These are phyloP conservation scores for Epiperipatus broadwayi DNA, from an alignment of 2,888 invertebrate genomes.

Conservation along the genomic window DNA sequence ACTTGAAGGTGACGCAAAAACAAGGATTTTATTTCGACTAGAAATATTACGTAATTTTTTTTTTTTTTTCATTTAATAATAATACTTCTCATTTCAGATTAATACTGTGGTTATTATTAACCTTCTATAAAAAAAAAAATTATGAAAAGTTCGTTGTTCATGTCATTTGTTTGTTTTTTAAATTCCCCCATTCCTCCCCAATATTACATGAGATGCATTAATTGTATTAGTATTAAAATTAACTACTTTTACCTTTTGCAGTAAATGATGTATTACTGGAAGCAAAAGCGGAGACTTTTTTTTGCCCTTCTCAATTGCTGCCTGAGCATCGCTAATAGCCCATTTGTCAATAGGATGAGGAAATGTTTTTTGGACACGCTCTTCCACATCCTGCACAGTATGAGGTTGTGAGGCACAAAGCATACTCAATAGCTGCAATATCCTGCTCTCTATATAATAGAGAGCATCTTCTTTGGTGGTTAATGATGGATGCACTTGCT, in stretches of 20 bases:
- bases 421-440: slow-evolving; percentile 66
- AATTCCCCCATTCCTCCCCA: no score
- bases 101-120: no score
- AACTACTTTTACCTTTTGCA: slow-evolving; percentile 56
- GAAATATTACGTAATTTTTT: no score
- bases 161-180: no score
- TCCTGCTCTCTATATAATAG: slow-evolving; percentile 74
- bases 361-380: slow-evolving; percentile 70
- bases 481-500: slow-evolving; percentile 70
- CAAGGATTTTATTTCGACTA: no score
- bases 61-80: no score
- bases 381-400: slow-evolving; percentile 75
- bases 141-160: no score
- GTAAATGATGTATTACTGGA: slow-evolving; percentile 65
- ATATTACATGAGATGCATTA: no score
- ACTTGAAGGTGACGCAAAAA: no score
- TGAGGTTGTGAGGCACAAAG: slow-evolving; percentile 59
- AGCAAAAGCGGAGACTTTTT: slow-evolving; percentile 48
- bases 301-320: slow-evolving; percentile 56
- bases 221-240: no score
- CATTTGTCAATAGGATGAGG: slow-evolving; percentile 86
- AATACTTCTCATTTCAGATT: no score
- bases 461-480: slow-evolving; percentile 70
- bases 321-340: slow-evolving; percentile 74
- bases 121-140: no score